A percentile compares a stretch with the other conserved stretches of the same genome.
Evolutionary conservation across 2,888 invertebrate species (phyloP).

Genomic region (Boloria selene): DNA sequence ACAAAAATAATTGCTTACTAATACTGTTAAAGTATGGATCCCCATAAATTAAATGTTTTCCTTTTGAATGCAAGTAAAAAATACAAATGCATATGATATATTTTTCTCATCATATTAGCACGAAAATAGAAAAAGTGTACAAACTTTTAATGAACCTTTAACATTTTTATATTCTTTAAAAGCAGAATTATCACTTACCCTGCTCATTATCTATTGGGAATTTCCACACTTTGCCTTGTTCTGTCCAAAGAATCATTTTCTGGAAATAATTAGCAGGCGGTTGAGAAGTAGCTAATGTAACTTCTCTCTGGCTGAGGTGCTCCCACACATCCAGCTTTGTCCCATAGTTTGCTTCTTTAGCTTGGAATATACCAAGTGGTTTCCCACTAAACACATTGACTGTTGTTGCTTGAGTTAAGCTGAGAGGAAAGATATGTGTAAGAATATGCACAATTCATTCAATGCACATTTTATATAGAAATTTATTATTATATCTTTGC

Average conservation of each 20-base stretch:
- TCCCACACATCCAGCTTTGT: constrained; percentile 86
- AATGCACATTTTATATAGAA: no score
- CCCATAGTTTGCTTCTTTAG: constrained; percentile 60
- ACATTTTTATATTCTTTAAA: not conserved
- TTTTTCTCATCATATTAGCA: no score
- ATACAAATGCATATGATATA: no score
- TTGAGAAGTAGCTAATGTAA: constrained; percentile 85
- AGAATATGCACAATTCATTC: not conserved
- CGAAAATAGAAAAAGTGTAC: no score
- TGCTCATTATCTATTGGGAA: constrained; percentile 99
- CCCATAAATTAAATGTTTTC: no score
- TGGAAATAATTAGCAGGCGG: constrained; percentile 95
- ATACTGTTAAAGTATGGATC: no score
- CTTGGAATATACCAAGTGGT: constrained; percentile 85
- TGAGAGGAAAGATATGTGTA: constrained; percentile 32
- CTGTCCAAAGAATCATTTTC: constrained; percentile 96
- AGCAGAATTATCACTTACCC: constrained; percentile 77
- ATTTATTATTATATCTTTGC: no score
- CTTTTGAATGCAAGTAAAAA: no score
- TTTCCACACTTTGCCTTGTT: constrained; percentile 96
- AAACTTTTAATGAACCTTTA: no score
- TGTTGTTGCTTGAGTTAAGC: constrained; percentile 55
- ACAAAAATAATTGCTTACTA: no score
- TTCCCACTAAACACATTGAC: constrained; percentile 84
- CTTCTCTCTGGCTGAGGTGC: constrained; percentile 83